Evolutionary conservation across 2,888 invertebrate genomes (phyloP).

Genomic region (Clepsis dumicolana): DNA sequence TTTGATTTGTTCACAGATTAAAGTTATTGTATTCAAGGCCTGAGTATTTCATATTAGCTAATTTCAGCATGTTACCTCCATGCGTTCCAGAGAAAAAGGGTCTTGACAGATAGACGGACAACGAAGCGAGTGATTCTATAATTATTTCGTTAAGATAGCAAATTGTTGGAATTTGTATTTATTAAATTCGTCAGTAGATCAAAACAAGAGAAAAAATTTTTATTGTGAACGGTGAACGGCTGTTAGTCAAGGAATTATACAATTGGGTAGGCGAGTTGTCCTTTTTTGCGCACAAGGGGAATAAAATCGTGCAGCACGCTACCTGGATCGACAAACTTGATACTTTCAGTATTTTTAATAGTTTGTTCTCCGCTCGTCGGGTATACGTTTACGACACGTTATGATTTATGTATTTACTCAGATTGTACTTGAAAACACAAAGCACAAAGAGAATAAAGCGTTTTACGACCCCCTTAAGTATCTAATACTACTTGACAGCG

Average conservation of each 20-base stretch:
- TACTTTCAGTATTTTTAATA: constrained; percentile 45
- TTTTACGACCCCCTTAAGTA: constrained; percentile 48
- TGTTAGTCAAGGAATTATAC: constrained; percentile 50
- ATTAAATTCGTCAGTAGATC: too few species aligned
- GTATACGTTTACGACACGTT: constrained; percentile 51
- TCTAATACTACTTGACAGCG: constrained; percentile 43
- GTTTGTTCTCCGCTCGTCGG: constrained; percentile 46
- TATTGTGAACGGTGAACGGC: too few species aligned
- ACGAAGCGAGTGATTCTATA: too few species aligned
- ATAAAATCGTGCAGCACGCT: constrained; percentile 50
- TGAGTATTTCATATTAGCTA: too few species aligned
- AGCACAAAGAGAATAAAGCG: constrained; percentile 50
- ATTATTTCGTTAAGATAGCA: too few species aligned
- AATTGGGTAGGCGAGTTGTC: constrained; percentile 44
- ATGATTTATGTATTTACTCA: constrained; percentile 52
- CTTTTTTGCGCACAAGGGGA: constrained; percentile 50
- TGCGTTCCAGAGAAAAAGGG: too few species aligned
- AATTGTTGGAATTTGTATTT: too few species aligned
- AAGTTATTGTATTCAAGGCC: too few species aligned
- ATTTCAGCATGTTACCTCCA: too few species aligned
- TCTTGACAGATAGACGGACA: too few species aligned
- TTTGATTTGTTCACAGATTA: too few species aligned
- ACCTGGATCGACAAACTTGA: constrained; percentile 50
- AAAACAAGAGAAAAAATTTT: too few species aligned
- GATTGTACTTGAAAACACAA: constrained; percentile 49